A percentile compares a stretch with the other conserved stretches of the same genome.
These are phyloP conservation scores for Paradoxurus hermaphroditus DNA, from an alignment of 2,113 vertebrate genomes.

Conservation along the genomic window DNA sequence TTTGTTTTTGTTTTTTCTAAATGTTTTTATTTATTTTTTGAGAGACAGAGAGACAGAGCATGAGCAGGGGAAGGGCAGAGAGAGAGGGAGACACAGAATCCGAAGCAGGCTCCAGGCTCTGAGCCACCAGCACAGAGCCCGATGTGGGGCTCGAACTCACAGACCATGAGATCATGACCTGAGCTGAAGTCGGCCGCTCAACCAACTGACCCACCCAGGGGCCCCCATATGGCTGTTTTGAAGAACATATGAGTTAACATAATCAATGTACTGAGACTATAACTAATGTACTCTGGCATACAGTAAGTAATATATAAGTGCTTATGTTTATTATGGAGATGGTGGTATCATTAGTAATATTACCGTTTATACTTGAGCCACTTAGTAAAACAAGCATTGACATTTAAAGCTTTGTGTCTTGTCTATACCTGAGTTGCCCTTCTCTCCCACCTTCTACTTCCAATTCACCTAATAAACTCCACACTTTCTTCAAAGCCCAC, in stretches of 20 bases:
- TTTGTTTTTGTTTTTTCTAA: too few relatives aligned
- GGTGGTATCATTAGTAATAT: background rate
- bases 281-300: background rate
- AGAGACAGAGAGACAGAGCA: too few relatives aligned
- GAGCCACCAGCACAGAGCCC: too few relatives aligned
- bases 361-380: background rate
- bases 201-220: too few relatives aligned
- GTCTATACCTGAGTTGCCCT: background rate
- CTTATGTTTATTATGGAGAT: background rate
- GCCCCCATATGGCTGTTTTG: background rate
- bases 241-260: background rate
- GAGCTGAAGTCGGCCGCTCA: too few relatives aligned
- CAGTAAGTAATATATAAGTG: background rate
- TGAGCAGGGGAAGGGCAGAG: too few relatives aligned
- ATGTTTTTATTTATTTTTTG: too few relatives aligned
- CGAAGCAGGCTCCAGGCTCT: too few relatives aligned
- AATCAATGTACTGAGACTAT: background rate
- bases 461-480: background rate
- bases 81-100: too few relatives aligned
- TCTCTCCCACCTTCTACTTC: background rate
- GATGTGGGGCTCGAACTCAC: too few relatives aligned
- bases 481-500: background rate
- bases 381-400: background rate
- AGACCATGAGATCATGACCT: too few relatives aligned
- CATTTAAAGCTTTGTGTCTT: background rate